Conservation (phyloP, 2,113 vertebrate species). For the Chlamydotis undulata region DNA sequence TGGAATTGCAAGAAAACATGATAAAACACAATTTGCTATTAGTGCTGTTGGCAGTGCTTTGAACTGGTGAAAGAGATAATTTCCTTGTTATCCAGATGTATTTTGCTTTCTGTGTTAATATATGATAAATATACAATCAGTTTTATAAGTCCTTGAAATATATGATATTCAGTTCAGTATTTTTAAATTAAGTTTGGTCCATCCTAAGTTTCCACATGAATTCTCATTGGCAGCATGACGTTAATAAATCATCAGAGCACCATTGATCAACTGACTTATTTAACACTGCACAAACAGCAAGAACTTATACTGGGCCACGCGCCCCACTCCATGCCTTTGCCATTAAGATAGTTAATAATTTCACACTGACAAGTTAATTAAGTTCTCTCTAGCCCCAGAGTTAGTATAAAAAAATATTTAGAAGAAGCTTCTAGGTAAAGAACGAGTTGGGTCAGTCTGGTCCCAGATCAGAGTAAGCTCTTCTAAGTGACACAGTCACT, state of each 20-base stretch:
- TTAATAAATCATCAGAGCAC: conserved; percentile 55
- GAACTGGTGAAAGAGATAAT: not conserved
- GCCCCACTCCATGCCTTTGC: not conserved
- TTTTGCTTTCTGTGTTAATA: not conserved
- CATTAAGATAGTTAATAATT: not conserved
- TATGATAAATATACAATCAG: not conserved
- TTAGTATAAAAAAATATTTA: not conserved
- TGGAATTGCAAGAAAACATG: not conserved
- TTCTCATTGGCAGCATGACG: not conserved
- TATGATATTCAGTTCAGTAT: not conserved
- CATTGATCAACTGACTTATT: conserved; percentile 28
- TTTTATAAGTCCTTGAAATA: not conserved
- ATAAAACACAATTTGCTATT: not conserved
- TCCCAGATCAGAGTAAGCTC: not conserved
- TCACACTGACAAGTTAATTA: not conserved
- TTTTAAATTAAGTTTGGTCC: not conserved
- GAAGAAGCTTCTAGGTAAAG: not conserved
- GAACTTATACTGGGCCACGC: not conserved
- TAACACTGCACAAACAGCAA: conserved; percentile 3
- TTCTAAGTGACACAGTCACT: not conserved
- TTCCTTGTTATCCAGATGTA: not conserved
- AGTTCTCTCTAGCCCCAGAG: not conserved
- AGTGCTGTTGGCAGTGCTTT: not conserved
- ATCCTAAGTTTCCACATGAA: conserved; percentile 3
- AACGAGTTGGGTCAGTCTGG: not conserved